phyloP scores from a whole-genome alignment of 35 echinoderm and acorn worm species.

The Apostichopus parvimensis region DNA sequence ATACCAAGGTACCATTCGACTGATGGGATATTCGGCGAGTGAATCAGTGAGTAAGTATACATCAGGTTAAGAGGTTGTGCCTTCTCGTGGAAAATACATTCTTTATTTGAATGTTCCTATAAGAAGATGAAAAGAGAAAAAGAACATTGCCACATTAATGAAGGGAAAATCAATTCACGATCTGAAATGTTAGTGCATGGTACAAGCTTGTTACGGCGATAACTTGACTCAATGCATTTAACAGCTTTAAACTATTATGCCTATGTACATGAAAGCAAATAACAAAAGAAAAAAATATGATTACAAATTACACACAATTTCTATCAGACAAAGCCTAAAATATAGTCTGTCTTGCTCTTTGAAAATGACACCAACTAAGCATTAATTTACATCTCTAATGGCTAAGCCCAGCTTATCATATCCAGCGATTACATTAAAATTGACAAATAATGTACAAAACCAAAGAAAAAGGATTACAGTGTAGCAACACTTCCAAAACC shows the following conservation, averaged over 20 bases:
- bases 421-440: no score
- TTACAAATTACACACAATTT: no score
- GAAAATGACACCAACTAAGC: no score
- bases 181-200: background rate
- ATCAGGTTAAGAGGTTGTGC: background rate
- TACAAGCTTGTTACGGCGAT: background rate
- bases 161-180: background rate
- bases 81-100: slow-evolving; percentile 20
- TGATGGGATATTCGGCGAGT: background rate
- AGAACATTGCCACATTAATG: background rate
- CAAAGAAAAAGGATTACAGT: no score
- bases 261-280: background rate
- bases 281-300: no score
- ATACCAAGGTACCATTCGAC: slow-evolving; percentile 23
- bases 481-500: no score
- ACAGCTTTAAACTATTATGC: background rate
- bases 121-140: background rate
- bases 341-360: no score
- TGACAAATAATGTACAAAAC: no score
- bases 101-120: background rate
- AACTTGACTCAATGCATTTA: background rate
- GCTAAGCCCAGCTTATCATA: no score
- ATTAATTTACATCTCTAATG: no score
- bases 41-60: slow-evolving; percentile 15
- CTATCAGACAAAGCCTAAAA: no score